phyloP scores from a whole-genome alignment of 2,888 invertebrate species.

The Zhuqinia jingwanae region DNA sequence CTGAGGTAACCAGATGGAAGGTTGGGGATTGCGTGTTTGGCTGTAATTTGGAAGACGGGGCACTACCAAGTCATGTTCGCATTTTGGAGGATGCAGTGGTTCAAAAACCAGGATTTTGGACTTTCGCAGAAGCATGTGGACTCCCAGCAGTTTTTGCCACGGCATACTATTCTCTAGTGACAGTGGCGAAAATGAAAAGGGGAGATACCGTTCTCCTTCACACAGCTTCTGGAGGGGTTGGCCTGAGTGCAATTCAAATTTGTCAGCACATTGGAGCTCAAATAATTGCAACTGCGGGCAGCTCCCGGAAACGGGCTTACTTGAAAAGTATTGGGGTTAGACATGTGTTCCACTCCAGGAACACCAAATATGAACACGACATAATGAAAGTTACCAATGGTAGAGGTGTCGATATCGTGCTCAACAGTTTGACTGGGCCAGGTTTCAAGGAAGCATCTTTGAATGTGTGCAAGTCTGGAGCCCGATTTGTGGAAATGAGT shows the following conservation, averaged over 20 bases:
- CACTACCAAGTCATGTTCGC: conserved; percentile 49
- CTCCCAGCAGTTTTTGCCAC: conserved; percentile 62
- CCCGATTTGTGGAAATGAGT: conserved; percentile 73
- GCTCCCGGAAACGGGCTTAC: conserved; percentile 64
- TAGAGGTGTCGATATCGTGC: conserved; percentile 69
- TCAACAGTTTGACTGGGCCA: conserved; percentile 63
- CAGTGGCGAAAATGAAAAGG: conserved; percentile 51
- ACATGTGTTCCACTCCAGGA: conserved; percentile 71
- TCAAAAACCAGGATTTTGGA: neutral
- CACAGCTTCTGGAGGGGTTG: conserved; percentile 72
- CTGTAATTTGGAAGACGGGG: conserved; percentile 11
- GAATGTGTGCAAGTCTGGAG: conserved; percentile 43
- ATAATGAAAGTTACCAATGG: conserved; percentile 60
- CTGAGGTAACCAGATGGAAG: conserved; percentile 30
- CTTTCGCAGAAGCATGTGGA: conserved; percentile 28
- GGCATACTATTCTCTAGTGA: conserved; percentile 38
- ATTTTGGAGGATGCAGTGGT: conserved; percentile 23
- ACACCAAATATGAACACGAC: conserved; percentile 57
- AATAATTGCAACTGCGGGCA: conserved; percentile 73
- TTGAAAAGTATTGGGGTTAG: conserved; percentile 66
- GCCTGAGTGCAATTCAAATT: conserved; percentile 72
- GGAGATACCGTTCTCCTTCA: conserved; percentile 66
- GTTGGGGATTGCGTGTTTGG: conserved; percentile 62
- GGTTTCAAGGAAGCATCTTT: conserved; percentile 72
- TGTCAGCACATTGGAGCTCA: conserved; percentile 54